Percentiles rank a stretch among this genome's conserved stretches.
Conservation (phyloP, 2,113 vertebrate genomes). For the Festucalex cinctus region DNA sequence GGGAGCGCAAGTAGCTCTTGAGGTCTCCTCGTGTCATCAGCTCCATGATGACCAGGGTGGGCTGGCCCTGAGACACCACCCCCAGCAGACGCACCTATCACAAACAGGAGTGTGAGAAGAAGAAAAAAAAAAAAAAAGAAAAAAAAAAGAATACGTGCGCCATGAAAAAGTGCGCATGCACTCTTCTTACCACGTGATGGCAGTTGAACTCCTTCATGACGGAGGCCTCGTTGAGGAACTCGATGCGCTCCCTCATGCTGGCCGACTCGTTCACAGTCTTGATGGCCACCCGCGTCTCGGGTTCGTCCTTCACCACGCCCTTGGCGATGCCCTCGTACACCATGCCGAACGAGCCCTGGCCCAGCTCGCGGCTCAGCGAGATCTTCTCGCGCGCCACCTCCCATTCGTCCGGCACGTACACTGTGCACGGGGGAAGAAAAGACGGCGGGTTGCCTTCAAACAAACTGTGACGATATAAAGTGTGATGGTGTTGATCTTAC, state of each 20-base stretch:
- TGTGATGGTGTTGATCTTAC: no score
- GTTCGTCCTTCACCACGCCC: conserved; percentile 93
- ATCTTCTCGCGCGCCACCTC: conserved; percentile 96
- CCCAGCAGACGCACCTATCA: conserved; percentile 91
- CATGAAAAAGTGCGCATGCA: not conserved
- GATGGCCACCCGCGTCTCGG: conserved; percentile 90
- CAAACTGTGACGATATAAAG: no score
- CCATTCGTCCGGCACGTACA: conserved; percentile 97
- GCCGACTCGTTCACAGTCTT: conserved; percentile 96
- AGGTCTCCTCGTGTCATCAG: conserved; percentile 96
- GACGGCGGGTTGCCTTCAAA: not conserved
- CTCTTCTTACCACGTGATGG: conserved; percentile 86
- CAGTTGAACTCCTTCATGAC: conserved; percentile 99
- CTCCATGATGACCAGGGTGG: conserved; percentile 98
- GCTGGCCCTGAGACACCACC: conserved; percentile 96
- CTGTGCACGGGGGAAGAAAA: conserved; percentile 52
- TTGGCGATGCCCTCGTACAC: conserved; percentile 95
- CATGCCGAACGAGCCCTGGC: conserved; percentile 99
- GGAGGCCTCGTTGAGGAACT: conserved; percentile 96
- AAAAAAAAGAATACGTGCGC: no score
- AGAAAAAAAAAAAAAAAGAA: no score
- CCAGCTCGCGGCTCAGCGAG: conserved; percentile 87
- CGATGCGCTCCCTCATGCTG: conserved; percentile 95
- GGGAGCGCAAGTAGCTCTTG: conserved; percentile 92
- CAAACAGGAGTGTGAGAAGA: not conserved